phyloP scores from a whole-genome alignment of 1,140 invertebrate genomes.

The Lasioglossum albipes region DNA sequence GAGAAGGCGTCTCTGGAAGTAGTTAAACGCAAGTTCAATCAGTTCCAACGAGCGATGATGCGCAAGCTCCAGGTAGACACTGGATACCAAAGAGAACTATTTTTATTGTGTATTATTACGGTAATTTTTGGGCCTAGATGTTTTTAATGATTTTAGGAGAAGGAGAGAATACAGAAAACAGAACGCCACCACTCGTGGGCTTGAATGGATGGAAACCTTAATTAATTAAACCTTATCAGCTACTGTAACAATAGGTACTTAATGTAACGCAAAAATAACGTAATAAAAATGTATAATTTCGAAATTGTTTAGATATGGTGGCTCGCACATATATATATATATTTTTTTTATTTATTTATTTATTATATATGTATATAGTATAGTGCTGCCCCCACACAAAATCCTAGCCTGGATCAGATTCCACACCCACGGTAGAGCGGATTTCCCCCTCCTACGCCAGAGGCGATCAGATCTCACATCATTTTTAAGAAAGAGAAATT shows the following conservation, averaged over 20 bases:
- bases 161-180: background rate
- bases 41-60: conserved; percentile 27
- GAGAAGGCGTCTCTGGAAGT: conserved; percentile 25
- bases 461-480: no score
- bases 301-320: no score
- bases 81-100: background rate
- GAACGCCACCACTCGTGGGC: background rate
- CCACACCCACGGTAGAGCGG: no score
- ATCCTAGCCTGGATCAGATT: no score
- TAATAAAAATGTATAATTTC: no score
- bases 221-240: background rate
- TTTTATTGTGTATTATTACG: background rate
- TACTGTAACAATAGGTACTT: conserved; percentile 11
- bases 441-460: no score
- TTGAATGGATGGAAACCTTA: background rate
- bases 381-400: no score
- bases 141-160: background rate
- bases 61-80: conserved; percentile 4
- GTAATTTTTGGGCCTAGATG: background rate
- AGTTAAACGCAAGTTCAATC: conserved; percentile 4
- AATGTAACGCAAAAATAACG: no score
- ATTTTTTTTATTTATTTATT: no score
- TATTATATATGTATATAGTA: no score
- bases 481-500: no score
- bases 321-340: no score